phyloP scores from a whole-genome alignment of 35 echinoderm and acorn worm genomes.

The Amphiura filiformis region DNA sequence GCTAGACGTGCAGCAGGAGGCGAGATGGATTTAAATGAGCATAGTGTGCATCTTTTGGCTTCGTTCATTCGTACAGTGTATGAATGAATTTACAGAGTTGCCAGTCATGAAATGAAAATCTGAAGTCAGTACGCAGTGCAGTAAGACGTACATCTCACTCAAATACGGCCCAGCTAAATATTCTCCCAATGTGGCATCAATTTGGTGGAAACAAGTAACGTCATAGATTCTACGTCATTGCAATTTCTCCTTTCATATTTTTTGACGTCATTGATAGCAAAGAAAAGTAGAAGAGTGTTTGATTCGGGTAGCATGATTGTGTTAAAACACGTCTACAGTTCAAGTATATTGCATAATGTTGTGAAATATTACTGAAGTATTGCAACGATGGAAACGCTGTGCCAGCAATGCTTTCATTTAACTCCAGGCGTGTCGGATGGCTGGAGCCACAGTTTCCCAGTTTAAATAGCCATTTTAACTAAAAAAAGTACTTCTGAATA shows the following conservation, averaged over 20 bases:
- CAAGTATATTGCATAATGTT: neutral
- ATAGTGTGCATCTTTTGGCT: neutral
- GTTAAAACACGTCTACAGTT: neutral
- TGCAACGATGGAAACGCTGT: no score
- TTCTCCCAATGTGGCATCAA: neutral
- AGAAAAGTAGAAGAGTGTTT: neutral
- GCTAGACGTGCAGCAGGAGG: neutral
- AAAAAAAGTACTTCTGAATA: no score
- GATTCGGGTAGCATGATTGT: neutral
- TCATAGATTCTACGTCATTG: neutral
- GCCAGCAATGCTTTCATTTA: no score
- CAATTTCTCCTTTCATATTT: neutral
- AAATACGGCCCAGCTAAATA: neutral
- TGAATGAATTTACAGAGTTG: neutral
- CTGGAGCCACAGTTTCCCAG: no score
- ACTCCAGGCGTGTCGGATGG: no score
- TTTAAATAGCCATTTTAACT: no score
- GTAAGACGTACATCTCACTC: neutral
- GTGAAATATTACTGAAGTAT: neutral
- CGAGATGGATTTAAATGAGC: neutral
- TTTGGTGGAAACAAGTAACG: no score
- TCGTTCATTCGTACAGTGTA: neutral
- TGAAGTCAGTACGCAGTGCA: neutral
- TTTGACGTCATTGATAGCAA: neutral
- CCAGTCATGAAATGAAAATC: neutral